Conservation (phyloP, 1,140 invertebrate genomes). For the Nymphalis io region DNA sequence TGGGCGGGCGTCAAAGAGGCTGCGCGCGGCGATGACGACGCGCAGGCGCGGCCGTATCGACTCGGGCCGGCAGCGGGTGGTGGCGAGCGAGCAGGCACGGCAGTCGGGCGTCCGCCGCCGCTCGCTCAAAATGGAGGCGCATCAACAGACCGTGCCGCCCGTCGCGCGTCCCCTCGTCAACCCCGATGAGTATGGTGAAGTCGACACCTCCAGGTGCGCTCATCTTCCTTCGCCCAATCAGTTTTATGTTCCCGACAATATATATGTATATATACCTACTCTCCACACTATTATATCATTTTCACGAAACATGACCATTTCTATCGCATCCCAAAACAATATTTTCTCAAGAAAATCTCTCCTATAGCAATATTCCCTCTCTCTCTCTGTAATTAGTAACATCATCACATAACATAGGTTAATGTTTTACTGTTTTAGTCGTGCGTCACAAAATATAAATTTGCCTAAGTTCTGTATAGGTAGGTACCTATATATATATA, state of each 20-base stretch:
- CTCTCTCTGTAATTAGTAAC: no score
- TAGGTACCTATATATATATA: no score
- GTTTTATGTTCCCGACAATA: not conserved
- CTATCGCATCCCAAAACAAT: no score
- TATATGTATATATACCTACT: not conserved
- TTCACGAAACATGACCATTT: no score
- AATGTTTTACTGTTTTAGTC: no score
- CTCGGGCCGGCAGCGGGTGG: constrained; percentile 24
- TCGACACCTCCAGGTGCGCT: constrained; percentile 71
- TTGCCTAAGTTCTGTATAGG: no score
- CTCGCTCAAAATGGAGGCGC: constrained; percentile 48
- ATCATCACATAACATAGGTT: no score
- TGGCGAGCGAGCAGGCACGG: constrained; percentile 28
- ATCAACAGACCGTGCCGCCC: constrained; percentile 41
- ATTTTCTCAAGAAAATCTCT: no score
- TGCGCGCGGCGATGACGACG: constrained; percentile 23
- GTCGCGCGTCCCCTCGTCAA: constrained; percentile 66
- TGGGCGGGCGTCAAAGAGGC: not conserved
- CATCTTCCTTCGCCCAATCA: not conserved
- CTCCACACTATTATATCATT: not conserved
- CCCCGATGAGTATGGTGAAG: constrained; percentile 73
- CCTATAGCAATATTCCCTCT: no score
- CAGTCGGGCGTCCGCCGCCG: constrained; percentile 39
- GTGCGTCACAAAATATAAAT: no score
- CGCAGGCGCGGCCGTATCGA: constrained; percentile 42